Base-by-base conservation (phyloP, 2,113 vertebrate genomes). In the Melanerpes aurifrons region DNA sequence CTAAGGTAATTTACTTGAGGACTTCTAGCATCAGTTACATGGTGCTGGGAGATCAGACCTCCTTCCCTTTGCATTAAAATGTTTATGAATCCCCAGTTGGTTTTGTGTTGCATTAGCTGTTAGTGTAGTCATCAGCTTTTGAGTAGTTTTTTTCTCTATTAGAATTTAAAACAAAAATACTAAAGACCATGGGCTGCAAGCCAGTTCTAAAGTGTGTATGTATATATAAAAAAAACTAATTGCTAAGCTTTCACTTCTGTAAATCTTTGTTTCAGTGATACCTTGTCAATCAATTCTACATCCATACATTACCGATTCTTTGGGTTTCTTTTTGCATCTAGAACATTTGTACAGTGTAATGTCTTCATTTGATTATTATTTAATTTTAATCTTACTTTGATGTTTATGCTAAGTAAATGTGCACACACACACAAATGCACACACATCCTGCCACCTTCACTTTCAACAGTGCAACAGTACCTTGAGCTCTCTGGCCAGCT, bases 41-140 rank as follows among this genome's bases (percentile, higher is more conserved):
- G 21, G 31, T 22, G 1, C 15, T 53, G 28, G 37, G 16, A 48
- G 19, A 22, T 53, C 5, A 13, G 43, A 57, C 12, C 29, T 61
- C 19, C 40, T 29, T 50, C 9, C 6, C 2, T 84, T 72, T 78
- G 48, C 11, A 16, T 61, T 13, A 3, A 68, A 61, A 24, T 7
- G 1, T 53, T 73, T 13, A 9, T 77, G 31, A 40, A 78, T n/a
- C 15, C 12, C 5, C 3, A 5, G 15, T 76, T 1, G 0, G 9
- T 82, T 68, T 10, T 71, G 31, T 75, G 47, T 78, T 19, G 28
- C 9, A 4, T 72, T 40, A 72, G 7, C 45, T 62, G 15, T 76
- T 76, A 22, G n/a, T 8, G 59, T 26, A 40, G 16, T 69, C 8
- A 26, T 37, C 32, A 82, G 22, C 11, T 89, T 93, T 79, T 90